Base-by-base conservation (phyloP, 2,888 invertebrate species). In the Caenorhabditis sulstoni region DNA sequence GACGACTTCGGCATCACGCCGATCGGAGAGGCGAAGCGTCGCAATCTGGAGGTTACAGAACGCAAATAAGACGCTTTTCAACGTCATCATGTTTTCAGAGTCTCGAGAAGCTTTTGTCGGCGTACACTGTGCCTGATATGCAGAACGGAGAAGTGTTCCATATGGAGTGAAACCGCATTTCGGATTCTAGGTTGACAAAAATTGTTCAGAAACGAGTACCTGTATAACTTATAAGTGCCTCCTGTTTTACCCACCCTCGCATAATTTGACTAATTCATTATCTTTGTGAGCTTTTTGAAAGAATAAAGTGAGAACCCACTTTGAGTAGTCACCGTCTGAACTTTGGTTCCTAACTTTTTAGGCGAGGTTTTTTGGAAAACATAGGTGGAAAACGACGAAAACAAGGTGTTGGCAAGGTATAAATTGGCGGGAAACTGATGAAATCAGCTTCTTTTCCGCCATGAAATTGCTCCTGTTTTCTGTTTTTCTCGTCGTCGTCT, bases 1-100 rank as follows among this genome's bases (percentile, higher is more conserved):
- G 89, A 88, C 61, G 81, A 86, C 47, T 85, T 84, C 64, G 88
- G 87, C 22, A 79, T 76, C 14, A 85, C 87, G 11, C 87, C 88
- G 22, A 66, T 82, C 20, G 76, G 76, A n/a, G 87, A 87, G 59
- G 84, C 87, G 3, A 67, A 65, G 18, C 65, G 81, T 18, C 73
- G 77, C 52, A 79, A 81, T 18, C 45, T 74, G 16, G 55, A 66
- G 61, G 82, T 78, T 11, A 41, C 41, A 9, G 12, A 8, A 8
- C 14, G 39, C 35, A 35, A 8, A 29, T 3, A n/a, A n/a, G n/a
- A n/a, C 11, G 8, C 50, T 20, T 20, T 1, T 35, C 16, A 16
- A 39, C 14, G 23, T 47, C 3, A 1, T n/a, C 12, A 3, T 5
- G 11, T 47, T 64, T 50, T 20, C 29, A 59, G 41, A 39, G 23